Conservation (phyloP, 2,797 vertebrate genomes). For the Psittacula echo region DNA sequence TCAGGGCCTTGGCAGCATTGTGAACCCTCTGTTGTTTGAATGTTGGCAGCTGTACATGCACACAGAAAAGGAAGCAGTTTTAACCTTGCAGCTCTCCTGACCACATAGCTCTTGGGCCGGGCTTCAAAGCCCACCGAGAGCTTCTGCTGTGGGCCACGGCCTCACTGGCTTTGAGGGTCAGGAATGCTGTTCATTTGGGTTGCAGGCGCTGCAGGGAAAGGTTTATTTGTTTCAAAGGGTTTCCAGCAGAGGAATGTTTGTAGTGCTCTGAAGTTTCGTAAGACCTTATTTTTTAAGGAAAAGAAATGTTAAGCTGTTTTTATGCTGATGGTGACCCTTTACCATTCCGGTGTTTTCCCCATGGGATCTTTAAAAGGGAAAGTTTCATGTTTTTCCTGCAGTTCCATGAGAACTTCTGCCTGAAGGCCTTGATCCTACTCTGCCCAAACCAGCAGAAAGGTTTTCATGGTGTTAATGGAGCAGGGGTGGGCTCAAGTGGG, state of each 20-base stretch:
- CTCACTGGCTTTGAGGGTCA: neutral
- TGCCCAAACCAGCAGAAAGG: constrained; percentile 15
- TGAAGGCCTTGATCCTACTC: neutral
- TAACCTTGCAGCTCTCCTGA: neutral
- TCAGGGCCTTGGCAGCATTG: neutral
- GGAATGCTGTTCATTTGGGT: neutral
- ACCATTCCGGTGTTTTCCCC: constrained; percentile 40
- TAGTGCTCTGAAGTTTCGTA: constrained; percentile 48
- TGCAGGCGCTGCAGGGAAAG: neutral
- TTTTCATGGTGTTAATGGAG: constrained; percentile 34
- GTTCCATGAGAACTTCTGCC: constrained; percentile 14
- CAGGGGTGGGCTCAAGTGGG: neutral
- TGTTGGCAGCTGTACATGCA: neutral
- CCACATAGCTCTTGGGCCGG: constrained; percentile 17
- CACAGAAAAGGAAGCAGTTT: neutral
- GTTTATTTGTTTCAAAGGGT: constrained; percentile 55
- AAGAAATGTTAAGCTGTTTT: constrained; percentile 58
- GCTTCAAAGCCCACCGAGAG: neutral
- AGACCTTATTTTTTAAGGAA: constrained; percentile 60
- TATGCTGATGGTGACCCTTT: constrained; percentile 34
- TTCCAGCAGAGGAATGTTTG: constrained; percentile 53
- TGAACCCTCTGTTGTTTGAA: neutral
- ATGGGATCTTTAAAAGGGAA: constrained; percentile 31
- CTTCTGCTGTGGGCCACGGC: neutral
- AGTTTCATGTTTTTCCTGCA: constrained; percentile 22